Evolutionary conservation across 2,113 vertebrate species (phyloP).

Genomic region (Lampris incognitus): DNA sequence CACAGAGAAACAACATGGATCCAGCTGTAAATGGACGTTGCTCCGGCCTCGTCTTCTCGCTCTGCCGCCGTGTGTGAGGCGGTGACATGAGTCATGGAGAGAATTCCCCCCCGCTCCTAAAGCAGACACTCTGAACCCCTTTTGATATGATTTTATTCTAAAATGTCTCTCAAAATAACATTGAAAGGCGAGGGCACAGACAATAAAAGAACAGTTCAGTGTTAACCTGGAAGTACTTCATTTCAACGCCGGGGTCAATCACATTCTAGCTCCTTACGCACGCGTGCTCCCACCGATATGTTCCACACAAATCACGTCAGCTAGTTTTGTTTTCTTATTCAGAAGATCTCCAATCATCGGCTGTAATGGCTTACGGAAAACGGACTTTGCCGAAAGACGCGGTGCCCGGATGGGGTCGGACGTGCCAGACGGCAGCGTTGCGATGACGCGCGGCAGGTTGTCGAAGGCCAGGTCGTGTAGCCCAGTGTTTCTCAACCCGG

Average conservation of each 20-base stretch:
- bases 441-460: slow-evolving; percentile 40
- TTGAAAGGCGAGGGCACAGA: slow-evolving; percentile 41
- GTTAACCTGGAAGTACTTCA: slow-evolving; percentile 58
- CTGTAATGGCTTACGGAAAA: slow-evolving; percentile 54
- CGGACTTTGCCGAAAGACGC: slow-evolving; percentile 47
- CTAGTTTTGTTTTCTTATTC: background rate
- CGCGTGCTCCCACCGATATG: slow-evolving; percentile 51
- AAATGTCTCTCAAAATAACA: slow-evolving; percentile 55
- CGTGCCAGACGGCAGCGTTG: slow-evolving; percentile 55
- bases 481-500: too few species aligned
- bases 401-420: slow-evolving; percentile 46
- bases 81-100: slow-evolving; percentile 73
- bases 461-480: background rate
- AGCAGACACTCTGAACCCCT: slow-evolving; percentile 42
- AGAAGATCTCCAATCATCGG: slow-evolving; percentile 25
- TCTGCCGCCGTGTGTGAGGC: slow-evolving; percentile 54
- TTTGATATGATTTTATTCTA: slow-evolving; percentile 55
- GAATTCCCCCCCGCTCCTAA: slow-evolving; percentile 63
- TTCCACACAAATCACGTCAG: background rate
- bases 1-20: too few species aligned
- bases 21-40: too few species aligned
- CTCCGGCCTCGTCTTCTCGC: background rate
- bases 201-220: slow-evolving; percentile 49
- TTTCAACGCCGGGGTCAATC: slow-evolving; percentile 27
- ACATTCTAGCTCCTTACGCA: slow-evolving; percentile 35